These are phyloP conservation scores for Thamnophis sirtalis DNA, from an alignment of 2,113 vertebrate species.

Conservation along the genomic window DNA sequence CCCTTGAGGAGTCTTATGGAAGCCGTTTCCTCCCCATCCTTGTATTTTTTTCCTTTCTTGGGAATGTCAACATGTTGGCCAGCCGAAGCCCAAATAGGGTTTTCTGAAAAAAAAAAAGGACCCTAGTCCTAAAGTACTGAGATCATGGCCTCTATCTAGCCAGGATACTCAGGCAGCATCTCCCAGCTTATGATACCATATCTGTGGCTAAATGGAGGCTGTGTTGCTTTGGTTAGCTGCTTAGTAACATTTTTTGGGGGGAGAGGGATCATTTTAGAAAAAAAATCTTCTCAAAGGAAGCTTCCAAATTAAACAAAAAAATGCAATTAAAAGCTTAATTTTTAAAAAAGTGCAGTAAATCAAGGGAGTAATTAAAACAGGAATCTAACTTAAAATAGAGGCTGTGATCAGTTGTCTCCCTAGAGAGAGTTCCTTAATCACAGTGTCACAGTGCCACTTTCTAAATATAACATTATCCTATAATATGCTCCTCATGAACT, in stretches of 20 bases:
- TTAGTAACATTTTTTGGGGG: background rate
- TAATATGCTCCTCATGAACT: background rate
- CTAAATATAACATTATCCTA: background rate
- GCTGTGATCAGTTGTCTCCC: background rate
- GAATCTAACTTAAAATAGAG: background rate
- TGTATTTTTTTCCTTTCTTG: background rate
- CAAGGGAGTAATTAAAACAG: background rate
- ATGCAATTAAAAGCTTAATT: background rate
- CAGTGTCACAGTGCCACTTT: background rate
- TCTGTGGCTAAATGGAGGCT: background rate
- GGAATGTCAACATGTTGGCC: background rate
- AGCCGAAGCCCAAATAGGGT: background rate
- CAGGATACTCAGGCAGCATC: background rate
- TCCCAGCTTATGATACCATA: background rate
- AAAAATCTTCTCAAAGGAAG: background rate
- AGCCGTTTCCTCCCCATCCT: slow-evolving; percentile 10
- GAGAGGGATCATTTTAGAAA: background rate
- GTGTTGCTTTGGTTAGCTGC: background rate
- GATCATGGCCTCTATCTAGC: background rate
- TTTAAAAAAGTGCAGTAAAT: background rate
- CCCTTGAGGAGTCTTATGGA: background rate
- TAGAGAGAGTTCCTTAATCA: background rate
- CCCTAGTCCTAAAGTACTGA: background rate
- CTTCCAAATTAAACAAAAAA: background rate
- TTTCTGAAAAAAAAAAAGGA: background rate